A percentile compares a stretch with the other conserved stretches of the same genome.
Conservation (phyloP, 30 jellyfish, hydroid and myxozoan species). For the Turritopsis rubra region DNA sequence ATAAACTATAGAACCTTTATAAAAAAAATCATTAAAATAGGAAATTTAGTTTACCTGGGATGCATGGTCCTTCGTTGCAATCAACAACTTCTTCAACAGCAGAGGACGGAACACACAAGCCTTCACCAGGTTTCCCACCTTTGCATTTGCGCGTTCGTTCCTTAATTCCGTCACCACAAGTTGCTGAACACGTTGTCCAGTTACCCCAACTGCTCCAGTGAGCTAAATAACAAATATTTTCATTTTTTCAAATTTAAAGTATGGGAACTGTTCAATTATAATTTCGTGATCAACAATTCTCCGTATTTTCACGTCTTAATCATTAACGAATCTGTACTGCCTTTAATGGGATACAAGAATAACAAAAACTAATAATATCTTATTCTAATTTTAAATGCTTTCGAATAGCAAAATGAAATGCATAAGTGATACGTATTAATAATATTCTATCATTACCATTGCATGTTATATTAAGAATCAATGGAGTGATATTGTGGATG, state of each 20-base stretch:
- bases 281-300: no score
- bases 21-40: not conserved
- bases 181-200: slow-evolving; percentile 66
- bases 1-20: not conserved
- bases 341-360: no score
- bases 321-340: no score
- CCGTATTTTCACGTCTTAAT: no score
- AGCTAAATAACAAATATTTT: not conserved
- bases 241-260: no score
- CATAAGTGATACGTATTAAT: not conserved
- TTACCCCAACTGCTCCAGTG: slow-evolving; percentile 79
- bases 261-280: no score
- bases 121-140: slow-evolving; percentile 64
- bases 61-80: slow-evolving; percentile 43
- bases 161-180: slow-evolving; percentile 86
- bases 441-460: not conserved
- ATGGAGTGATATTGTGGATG: not conserved
- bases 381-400: no score
- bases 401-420: no score
- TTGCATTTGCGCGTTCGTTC: slow-evolving; percentile 60
- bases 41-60: slow-evolving; percentile 11
- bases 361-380: no score
- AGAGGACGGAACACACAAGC: slow-evolving; percentile 45
- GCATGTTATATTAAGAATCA: not conserved
- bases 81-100: slow-evolving; percentile 29